Evolutionary conservation across 1,140 invertebrate species (phyloP).

Genomic region (Harlomillsia oculata): DNA sequence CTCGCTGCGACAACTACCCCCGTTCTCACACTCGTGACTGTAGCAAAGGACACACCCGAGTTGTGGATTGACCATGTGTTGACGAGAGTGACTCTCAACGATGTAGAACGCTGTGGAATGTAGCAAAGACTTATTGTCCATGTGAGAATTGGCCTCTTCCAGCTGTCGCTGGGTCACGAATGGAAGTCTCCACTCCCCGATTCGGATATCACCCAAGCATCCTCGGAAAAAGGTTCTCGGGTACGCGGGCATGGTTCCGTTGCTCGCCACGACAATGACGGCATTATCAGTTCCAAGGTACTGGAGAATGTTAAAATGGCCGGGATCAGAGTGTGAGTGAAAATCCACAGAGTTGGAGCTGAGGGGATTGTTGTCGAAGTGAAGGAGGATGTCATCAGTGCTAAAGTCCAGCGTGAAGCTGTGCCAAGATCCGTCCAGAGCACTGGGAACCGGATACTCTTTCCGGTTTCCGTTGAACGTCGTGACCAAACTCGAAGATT

Average conservation of each 20-base stretch:
- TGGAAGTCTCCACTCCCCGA: slow-evolving; percentile 74
- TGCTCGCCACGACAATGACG: not conserved
- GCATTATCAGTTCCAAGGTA: not conserved
- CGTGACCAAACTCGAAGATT: not conserved
- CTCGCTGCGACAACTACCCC: slow-evolving; percentile 66
- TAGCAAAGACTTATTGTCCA: slow-evolving; percentile 11
- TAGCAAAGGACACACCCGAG: slow-evolving; percentile 67
- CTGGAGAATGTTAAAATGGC: not conserved
- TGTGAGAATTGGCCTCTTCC: slow-evolving; percentile 19
- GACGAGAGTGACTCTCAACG: slow-evolving; percentile 36
- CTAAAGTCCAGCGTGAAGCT: slow-evolving; percentile 30
- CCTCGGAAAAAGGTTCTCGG: slow-evolving; percentile 56
- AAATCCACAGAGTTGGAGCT: not conserved
- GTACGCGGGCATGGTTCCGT: not conserved
- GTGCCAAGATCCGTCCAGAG: slow-evolving; percentile 40
- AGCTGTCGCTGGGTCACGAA: slow-evolving; percentile 56
- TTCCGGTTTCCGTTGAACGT: slow-evolving; percentile 15
- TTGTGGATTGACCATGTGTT: not conserved
- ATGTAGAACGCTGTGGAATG: slow-evolving; percentile 39
- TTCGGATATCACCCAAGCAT: slow-evolving; percentile 79
- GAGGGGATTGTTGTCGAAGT: not conserved
- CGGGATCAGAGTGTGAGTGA: not conserved
- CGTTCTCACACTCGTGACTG: slow-evolving; percentile 73
- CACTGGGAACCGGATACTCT: not conserved
- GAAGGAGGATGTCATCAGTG: not conserved